phyloP scores from a whole-genome alignment of 2,797 vertebrate species.

The Poeciliopsis infans region DNA sequence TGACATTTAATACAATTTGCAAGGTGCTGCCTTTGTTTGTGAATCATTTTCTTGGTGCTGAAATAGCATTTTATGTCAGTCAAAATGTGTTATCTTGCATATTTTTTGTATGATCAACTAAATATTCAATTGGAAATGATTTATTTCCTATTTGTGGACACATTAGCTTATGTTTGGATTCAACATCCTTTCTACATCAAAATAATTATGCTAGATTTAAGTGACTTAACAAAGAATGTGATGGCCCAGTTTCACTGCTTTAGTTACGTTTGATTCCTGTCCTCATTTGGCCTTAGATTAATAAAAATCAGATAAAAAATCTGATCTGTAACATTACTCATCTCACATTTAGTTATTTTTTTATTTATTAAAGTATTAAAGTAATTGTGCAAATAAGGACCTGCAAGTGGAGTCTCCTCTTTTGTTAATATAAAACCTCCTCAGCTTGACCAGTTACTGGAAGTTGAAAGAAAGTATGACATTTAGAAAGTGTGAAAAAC shows the following conservation, averaged over 20 bases:
- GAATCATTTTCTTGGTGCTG: no score
- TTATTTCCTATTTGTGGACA: not conserved
- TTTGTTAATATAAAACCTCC: not conserved
- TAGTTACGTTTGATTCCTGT: not conserved
- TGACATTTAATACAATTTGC: no score
- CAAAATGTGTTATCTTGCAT: not conserved
- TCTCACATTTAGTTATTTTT: not conserved
- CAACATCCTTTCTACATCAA: not conserved
- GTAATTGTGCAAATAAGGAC: not conserved
- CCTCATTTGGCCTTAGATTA: not conserved
- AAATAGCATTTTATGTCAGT: no score
- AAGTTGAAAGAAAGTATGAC: not conserved
- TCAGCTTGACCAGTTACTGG: not conserved
- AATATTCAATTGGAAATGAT: not conserved
- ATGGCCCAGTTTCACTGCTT: not conserved
- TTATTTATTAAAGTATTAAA: not conserved
- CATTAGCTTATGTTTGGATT: not conserved
- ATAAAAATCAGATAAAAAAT: not conserved
- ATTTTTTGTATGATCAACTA: not conserved
- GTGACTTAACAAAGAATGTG: not conserved
- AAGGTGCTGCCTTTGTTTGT: no score
- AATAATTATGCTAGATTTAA: not conserved
- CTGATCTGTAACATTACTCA: not conserved
- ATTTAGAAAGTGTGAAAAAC: conserved; percentile 1
- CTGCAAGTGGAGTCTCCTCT: not conserved